Evolutionary conservation across 2,797 vertebrate genomes (phyloP), one percentile per base, ranked within the genome.

Genomic region (Alcedo quadribrachys): DNA sequence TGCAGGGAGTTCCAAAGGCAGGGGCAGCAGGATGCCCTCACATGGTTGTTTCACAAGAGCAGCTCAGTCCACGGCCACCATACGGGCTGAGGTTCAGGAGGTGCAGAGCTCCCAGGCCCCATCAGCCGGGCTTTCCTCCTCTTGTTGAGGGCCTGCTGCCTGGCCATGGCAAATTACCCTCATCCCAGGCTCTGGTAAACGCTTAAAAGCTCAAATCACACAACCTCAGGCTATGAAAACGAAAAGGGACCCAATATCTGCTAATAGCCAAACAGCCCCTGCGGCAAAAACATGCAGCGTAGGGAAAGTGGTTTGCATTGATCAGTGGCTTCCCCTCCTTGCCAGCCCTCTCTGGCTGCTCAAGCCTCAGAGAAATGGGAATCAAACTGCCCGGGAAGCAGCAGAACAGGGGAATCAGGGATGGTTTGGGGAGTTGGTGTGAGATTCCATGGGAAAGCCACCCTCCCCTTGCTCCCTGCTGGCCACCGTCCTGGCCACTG

Each of bases 161-260:
- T 90, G 73, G 30, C 89, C 51, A 58, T 46, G 70, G 87, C 81
- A 53, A 85, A 94, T 93, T 94, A 87, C 90, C 61, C 73, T 84
- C 28, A 2, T 35, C 85, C 53, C 42, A 21, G 57, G 60, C n/a
- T 50, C 81, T 28, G 4, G 94, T 93, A 93, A 96, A 87, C 1
- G 62, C 94, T 96, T 96, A 95, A 97, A 96, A 95, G 91, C 95
- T 94, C 84, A 90, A 92, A 93, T 61, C 43, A 37, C 85, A 80
- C 85, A 45, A 85, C 96, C 89, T 5, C 68, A 16, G 93, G 96
- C 92, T 89, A 95, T 60, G 81, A 93, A 95, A 94, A 93, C 5
- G 27, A 86, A 94, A 91, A 89, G 71, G 74, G 75, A 65, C 67
- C 65, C 42, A 9, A 71, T 90, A 82, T 58, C 81, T 3, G 3